Evolutionary conservation across 2,797 vertebrate genomes (phyloP), one percentile per base, ranked within the genome.

Genomic region (Delichon dasypus): DNA sequence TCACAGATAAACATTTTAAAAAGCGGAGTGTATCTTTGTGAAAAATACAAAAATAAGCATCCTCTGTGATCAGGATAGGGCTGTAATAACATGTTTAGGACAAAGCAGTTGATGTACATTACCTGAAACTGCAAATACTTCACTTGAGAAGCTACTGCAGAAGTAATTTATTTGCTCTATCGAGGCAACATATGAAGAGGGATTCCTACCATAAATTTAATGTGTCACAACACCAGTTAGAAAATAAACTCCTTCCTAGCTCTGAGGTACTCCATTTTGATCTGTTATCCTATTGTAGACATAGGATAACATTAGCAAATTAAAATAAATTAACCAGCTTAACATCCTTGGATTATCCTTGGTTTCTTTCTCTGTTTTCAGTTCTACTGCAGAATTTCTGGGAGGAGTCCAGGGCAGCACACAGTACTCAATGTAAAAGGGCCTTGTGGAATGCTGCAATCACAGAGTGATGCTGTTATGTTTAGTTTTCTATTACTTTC

Each of bases 201-300:
- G 29, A 93, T 85, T 85, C 36, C 61, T 47, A 32, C 21, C 11
- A 87, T 61, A 88, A 93, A 94, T 88, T 75, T 30, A 34, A 54
- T 34, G 20, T 55, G 32, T 78, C 58, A 85, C 13, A 91, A 27
- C 38, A 75, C 5, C 32, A 70, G 18, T 54, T 84, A 62, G 64
- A 89, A 87, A 93, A 90, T 22, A 90, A 75, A 14, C 13, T 74
- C 23, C 30, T 79, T 74, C 48, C 27, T 55, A 30, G 22, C 26
- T 88, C 76, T 58, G 54, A 81, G 50, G 36, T 34, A 71, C 61
- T n/a, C 34, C n/a, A 62, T 53, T 84, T 77, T 91, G 48, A 90
- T 94, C 62, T 70, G 82, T 60, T 75, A 55, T 36, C 32, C 66
- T 66, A n/a, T 45, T 67, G 55, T 19, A 78, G 66, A 77, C 34